These are phyloP conservation scores for Charanyca ferruginea DNA, from an alignment of 2,888 invertebrate genomes.

Conservation along the genomic window DNA sequence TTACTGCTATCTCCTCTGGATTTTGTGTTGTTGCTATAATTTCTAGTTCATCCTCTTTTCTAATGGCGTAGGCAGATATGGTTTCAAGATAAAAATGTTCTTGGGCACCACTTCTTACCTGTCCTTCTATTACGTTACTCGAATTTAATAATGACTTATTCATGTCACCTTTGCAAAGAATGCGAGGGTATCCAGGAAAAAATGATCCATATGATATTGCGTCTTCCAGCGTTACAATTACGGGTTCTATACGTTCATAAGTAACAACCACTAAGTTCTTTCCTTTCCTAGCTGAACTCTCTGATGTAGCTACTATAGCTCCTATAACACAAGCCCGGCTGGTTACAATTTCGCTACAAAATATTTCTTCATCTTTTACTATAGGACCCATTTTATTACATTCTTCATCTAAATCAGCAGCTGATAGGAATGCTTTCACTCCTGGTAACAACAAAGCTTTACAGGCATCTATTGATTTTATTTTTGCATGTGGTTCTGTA, in stretches of 20 bases:
- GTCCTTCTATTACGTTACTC: constrained; percentile 93
- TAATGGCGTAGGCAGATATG: constrained; percentile 92
- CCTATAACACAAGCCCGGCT: constrained; percentile 96
- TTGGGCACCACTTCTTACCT: constrained; percentile 94
- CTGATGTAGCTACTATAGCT: constrained; percentile 94
- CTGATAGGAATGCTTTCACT: constrained; percentile 94
- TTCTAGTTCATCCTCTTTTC: constrained; percentile 96
- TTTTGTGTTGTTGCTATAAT: constrained; percentile 95
- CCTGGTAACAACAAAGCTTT: constrained; percentile 94
- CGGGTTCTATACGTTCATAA: constrained; percentile 95
- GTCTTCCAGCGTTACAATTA: constrained; percentile 97
- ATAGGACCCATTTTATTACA: constrained; percentile 93
- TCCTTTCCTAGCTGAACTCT: constrained; percentile 95
- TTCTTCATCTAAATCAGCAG: constrained; percentile 93
- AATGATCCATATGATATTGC: constrained; percentile 94
- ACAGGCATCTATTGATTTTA: constrained; percentile 94
- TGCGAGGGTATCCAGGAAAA: constrained; percentile 90
- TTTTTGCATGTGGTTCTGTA: constrained; percentile 95
- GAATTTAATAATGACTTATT: constrained; percentile 92
- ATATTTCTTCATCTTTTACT: constrained; percentile 96
- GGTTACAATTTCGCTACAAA: constrained; percentile 93
- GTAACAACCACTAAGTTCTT: constrained; percentile 94
- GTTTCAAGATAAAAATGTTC: constrained; percentile 98
- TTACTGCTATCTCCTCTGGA: constrained; percentile 93
- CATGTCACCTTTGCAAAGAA: constrained; percentile 92